Evolutionary conservation across 2,113 vertebrate genomes (phyloP).

Genomic region (Cyprinus carpio): DNA sequence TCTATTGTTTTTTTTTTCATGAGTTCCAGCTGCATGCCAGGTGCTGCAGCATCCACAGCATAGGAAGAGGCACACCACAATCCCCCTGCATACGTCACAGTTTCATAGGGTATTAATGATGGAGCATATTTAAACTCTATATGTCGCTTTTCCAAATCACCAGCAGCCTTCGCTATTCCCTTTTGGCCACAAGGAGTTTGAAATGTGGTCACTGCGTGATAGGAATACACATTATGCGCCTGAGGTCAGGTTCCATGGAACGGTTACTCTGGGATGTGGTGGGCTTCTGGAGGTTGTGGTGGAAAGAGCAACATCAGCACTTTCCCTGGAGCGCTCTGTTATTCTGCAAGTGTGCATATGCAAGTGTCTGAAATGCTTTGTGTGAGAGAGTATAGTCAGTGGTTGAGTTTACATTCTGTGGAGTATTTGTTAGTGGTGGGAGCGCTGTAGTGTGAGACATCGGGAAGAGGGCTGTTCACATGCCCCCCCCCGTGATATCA

Average conservation of each 20-base stretch:
- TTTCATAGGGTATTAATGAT: neutral
- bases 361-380: neutral
- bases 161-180: neutral
- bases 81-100: neutral
- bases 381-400: neutral
- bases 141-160: neutral
- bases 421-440: neutral
- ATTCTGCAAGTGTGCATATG: neutral
- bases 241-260: conserved; percentile 30
- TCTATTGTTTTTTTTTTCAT: no score
- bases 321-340: neutral
- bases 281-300: neutral
- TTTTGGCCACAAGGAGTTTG: neutral
- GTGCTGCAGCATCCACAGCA: neutral
- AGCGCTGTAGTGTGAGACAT: neutral
- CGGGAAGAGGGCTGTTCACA: neutral
- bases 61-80: neutral
- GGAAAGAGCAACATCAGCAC: conserved; percentile 46
- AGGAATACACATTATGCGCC: neutral
- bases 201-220: neutral
- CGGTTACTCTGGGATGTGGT: conserved; percentile 19
- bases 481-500: conserved; percentile 21
- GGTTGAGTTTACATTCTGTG: neutral
- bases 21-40: neutral
- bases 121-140: neutral